Percentiles rank a stretch among this genome's conserved stretches.
phyloP scores from a whole-genome alignment of 1,140 invertebrate genomes.

The Aricia agestis region DNA sequence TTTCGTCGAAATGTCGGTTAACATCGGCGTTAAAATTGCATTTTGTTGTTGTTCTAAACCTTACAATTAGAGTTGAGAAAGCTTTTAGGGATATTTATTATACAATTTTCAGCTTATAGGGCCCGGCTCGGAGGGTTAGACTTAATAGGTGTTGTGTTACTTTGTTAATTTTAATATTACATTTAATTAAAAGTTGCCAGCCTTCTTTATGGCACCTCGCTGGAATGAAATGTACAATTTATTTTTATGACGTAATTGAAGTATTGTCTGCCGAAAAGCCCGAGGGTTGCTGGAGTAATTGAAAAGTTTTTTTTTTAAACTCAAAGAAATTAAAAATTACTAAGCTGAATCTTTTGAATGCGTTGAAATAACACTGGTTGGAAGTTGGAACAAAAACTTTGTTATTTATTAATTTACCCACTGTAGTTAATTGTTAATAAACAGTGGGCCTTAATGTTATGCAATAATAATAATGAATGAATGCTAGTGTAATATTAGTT shows the following conservation, averaged over 20 bases:
- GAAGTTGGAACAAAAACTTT: not conserved
- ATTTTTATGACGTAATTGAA: slow-evolving; percentile 11
- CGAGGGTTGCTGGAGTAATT: not conserved
- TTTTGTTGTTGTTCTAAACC: slow-evolving; percentile 10
- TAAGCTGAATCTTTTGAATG: not conserved
- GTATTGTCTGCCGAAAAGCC: slow-evolving; percentile 9
- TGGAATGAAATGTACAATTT: slow-evolving; percentile 8
- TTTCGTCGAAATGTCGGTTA: not conserved
- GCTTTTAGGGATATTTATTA: slow-evolving; percentile 16
- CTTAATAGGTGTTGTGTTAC: slow-evolving; percentile 12
- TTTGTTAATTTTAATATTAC: slow-evolving; percentile 10
- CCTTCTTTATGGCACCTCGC: not conserved
- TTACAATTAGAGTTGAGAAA: slow-evolving; percentile 15
- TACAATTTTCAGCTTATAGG: slow-evolving; percentile 11
- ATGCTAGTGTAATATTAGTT: too few relatives aligned
- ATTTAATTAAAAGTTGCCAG: slow-evolving; percentile 4
- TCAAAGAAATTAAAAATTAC: not conserved
- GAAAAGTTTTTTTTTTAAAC: not conserved
- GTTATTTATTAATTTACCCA: not conserved
- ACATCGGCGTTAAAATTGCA: slow-evolving; percentile 2
- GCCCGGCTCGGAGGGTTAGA: not conserved
- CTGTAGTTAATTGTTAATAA: not conserved
- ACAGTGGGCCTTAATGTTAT: not conserved
- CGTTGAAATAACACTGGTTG: not conserved
- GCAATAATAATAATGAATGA: too few relatives aligned